Evolutionary conservation across 2,797 vertebrate species (phyloP).

Genomic region (Spinus olivaceus): DNA sequence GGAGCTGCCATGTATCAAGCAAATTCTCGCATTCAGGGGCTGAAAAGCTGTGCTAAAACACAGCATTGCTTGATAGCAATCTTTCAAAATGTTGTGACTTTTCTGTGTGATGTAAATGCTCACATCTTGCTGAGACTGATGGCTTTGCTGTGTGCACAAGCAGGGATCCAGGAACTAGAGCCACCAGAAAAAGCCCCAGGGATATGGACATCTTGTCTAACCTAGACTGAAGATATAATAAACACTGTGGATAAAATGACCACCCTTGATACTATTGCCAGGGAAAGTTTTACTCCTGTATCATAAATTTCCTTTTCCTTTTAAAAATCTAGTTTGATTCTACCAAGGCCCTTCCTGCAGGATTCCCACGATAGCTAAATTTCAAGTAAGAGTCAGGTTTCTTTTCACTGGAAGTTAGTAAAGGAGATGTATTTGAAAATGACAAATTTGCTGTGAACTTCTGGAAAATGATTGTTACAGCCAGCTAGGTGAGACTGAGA

Average conservation of each 20-base stretch:
- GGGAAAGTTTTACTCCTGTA: neutral
- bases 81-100: neutral
- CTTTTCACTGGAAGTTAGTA: neutral
- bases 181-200: neutral
- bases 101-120: neutral
- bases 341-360: neutral
- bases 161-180: neutral
- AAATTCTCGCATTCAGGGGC: neutral
- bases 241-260: neutral
- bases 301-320: neutral
- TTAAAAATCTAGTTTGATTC: neutral
- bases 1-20: neutral
- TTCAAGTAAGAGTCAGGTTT: neutral
- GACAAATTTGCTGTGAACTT: neutral
- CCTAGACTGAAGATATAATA: neutral
- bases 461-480: neutral
- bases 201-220: neutral
- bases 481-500: neutral
- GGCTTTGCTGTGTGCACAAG: neutral
- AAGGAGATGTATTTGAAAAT: neutral
- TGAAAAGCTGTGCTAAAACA: neutral
- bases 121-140: rapidly evolving
- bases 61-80: neutral
- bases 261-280: neutral
- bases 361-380: neutral